Evolutionary conservation across 2,888 invertebrate genomes (phyloP), one percentile per base, ranked within the genome.

Genomic region (Heliconius hortense): DNA sequence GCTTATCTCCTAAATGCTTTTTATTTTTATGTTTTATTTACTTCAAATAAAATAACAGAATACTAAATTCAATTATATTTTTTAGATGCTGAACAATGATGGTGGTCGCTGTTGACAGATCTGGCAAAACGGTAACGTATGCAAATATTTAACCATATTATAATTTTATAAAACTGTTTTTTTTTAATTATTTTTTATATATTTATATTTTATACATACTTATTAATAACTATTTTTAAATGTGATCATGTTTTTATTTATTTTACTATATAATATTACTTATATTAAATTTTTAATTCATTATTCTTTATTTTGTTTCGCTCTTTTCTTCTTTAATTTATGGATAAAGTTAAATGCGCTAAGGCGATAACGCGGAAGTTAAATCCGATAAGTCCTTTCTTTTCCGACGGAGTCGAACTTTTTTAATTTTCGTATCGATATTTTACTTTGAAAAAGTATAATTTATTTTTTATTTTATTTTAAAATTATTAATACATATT

Each of bases 81-180:
- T 89, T 88, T 82, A 90, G 90, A 86, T 81, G 83, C 82, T 71
- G 82, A 62, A 72, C 64, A 28, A 18, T 60, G 63, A 24, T 59
- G 73, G 75, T 59, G 71, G 64, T 60, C 31, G 56, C 28, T 69
- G 69, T 66, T 43, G 66, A 18, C 8, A 1, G n/a, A 35, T 43
- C 48, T 64, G 72, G 73, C 75, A 59, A 59, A 67, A 63, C 0
- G 90, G 89, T 90, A 88, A 89, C 62, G 85, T 87, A 87, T 86
- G 28, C 71, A 18, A 21, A 26, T 69, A 60, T 64, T 72, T 10
- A 48, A 69, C 8, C 28, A 56, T 39, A 48, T 7, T 43, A 43
- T 35, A 0, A 15, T 64, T 72, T 79, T 48, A 78, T 68, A 76
- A n/a, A 69, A 73, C 77, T 69, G 59, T 60, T n/a, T 64, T 81